A percentile compares a stretch with the other conserved stretches of the same genome.
Evolutionary conservation across 2,113 vertebrate species (phyloP).

Genomic region (Carassius carassius): DNA sequence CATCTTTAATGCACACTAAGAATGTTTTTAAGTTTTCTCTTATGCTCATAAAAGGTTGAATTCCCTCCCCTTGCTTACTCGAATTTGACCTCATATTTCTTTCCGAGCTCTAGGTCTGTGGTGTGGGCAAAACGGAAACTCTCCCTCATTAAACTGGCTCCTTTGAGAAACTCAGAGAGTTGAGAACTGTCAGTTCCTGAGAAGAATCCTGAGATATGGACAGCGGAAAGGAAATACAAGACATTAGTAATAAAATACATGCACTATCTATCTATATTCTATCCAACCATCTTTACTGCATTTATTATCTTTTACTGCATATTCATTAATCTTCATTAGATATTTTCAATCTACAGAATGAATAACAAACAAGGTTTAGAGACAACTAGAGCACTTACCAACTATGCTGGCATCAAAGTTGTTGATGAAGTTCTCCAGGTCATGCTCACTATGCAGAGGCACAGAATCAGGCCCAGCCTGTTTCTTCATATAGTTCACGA

Average conservation of each 20-base stretch:
- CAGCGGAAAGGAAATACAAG: neutral
- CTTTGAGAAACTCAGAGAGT: constrained; percentile 70
- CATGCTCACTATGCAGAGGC: constrained; percentile 61
- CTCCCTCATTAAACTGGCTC: constrained; percentile 69
- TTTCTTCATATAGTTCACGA: constrained; percentile 74
- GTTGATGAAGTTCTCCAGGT: constrained; percentile 69
- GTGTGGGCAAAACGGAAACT: constrained; percentile 75
- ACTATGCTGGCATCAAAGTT: constrained; percentile 74
- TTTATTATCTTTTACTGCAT: too few relatives aligned
- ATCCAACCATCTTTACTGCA: neutral
- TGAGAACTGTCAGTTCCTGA: constrained; percentile 57
- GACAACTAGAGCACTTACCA: constrained; percentile 59
- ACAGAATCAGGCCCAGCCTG: constrained; percentile 74
- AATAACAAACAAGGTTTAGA: neutral
- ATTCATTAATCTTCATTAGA: too few relatives aligned
- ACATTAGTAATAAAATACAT: neutral
- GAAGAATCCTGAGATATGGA: constrained; percentile 68
- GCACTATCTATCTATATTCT: too few relatives aligned
- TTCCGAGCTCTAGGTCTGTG: constrained; percentile 51
- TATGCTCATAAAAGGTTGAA: too few relatives aligned
- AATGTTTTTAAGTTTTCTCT: too few relatives aligned
- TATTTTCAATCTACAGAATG: too few relatives aligned
- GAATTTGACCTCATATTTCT: constrained; percentile 30
- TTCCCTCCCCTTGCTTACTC: constrained; percentile 65
- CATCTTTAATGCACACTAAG: too few relatives aligned